Evolutionary conservation across 2,797 vertebrate genomes (phyloP), one percentile per base, ranked within the genome.

Genomic region (Furcifer pardalis): DNA sequence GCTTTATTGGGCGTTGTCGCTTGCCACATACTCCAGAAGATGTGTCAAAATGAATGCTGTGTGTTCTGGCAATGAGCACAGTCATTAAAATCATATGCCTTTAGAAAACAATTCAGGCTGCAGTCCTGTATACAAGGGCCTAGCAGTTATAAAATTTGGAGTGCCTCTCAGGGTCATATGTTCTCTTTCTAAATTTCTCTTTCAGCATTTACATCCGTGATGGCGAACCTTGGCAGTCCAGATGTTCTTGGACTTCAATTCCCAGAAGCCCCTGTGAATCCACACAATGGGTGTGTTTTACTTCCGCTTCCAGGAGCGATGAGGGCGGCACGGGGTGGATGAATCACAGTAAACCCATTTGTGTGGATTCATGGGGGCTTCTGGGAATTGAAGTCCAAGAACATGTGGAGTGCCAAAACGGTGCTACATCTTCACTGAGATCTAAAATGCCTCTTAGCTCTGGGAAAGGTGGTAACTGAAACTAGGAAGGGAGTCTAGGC

Each of bases 1-100:
- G 96, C 95, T 93, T 92, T 95, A 95, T 95, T 94, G 94, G 92
- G 95, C 97, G 97, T 96, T 97, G 96, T 97, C 95, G 94, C 93
- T 97, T 96, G 92, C 95, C 95, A 91, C 95, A 89, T 96, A 91
- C 91, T 94, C 93, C 91, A 93, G 92, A 91, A 91, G 91, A 94
- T 93, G 91, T 95, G 95, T 97, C 94, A 94, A 37, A n/a, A 95
- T 85, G 85, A 92, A 89, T 93, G 90, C 91, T 94, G 93, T 44
- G 12, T 93, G 89, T 95, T 94, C 91, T 93, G 92, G 92, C 92
- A 89, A 49, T 91, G 90, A 89, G 87, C 94, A 86, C 93, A 91
- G 94, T 95, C 90, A 83, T 87, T 93, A 91, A 94, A 92, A 86
- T 91, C 91, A 80, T 92, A 85, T 93, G 88, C 86, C 93, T 88